Evolutionary conservation across 2,797 vertebrate genomes (phyloP).

Genomic region (Cetoscarus ocellatus): DNA sequence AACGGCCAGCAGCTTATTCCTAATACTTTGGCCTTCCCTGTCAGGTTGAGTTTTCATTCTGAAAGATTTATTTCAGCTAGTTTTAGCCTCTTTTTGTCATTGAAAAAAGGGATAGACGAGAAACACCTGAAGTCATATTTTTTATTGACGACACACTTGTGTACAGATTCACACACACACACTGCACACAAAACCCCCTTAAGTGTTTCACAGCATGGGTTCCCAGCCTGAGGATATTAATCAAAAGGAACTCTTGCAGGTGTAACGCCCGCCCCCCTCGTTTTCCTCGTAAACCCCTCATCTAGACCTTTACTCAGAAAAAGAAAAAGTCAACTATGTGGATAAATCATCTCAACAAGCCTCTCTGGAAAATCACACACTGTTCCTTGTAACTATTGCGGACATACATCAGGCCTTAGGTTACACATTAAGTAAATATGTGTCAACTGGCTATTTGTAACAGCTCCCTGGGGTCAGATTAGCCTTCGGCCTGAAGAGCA

Average conservation of each 20-base stretch:
- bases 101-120: too few relatives aligned
- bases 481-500: constrained; percentile 54
- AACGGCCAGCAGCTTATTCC: too few relatives aligned
- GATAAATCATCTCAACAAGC: constrained; percentile 65
- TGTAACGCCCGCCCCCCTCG: constrained; percentile 4
- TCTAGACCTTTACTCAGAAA: constrained; percentile 36
- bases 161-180: background rate
- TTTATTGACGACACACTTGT: too few relatives aligned
- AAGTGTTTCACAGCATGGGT: constrained; percentile 24
- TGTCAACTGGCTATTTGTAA: constrained; percentile 55
- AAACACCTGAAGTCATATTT: too few relatives aligned
- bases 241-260: constrained; percentile 63
- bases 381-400: constrained; percentile 46
- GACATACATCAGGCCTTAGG: constrained; percentile 56
- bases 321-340: constrained; percentile 44
- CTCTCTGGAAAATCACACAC: constrained; percentile 50
- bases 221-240: constrained; percentile 48
- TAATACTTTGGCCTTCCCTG: too few relatives aligned
- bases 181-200: constrained; percentile 9
- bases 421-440: constrained; percentile 58
- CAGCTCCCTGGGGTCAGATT: constrained; percentile 67
- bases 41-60: too few relatives aligned
- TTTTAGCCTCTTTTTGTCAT: too few relatives aligned
- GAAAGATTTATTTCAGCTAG: too few relatives aligned
- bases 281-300: constrained; percentile 62